Percentiles rank a stretch among this genome's conserved stretches.
These are phyloP conservation scores for Cisticola juncidis DNA, from an alignment of 2,113 vertebrate species.

Conservation along the genomic window DNA sequence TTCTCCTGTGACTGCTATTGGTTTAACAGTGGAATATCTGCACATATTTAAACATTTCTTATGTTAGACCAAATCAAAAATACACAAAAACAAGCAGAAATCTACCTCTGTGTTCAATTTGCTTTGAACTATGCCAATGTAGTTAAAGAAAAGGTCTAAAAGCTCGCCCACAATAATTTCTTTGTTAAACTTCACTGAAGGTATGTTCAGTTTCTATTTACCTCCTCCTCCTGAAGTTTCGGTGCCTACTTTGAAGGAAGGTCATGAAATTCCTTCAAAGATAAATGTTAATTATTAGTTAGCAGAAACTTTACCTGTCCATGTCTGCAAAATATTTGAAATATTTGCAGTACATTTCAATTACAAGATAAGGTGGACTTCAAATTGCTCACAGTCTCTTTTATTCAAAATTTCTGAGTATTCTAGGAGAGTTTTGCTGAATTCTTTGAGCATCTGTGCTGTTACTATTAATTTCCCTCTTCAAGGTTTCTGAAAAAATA, in stretches of 20 bases:
- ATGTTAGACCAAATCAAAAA: not conserved
- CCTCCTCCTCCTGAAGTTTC: not conserved
- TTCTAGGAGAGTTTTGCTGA: not conserved
- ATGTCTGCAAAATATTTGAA: not conserved
- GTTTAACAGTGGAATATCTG: not conserved
- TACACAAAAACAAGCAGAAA: not conserved
- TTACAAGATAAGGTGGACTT: not conserved
- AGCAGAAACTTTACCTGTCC: not conserved
- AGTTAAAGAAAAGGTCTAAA: not conserved
- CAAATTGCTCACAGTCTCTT: not conserved
- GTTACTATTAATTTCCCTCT: not conserved
- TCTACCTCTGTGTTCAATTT: not conserved
- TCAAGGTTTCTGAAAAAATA: not conserved
- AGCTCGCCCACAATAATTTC: not conserved
- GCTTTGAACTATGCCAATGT: not conserved
- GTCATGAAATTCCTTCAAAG: not conserved
- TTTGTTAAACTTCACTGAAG: not conserved
- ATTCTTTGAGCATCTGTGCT: not conserved
- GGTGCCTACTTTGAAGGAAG: not conserved
- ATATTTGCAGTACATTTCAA: not conserved
- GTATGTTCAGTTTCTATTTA: not conserved
- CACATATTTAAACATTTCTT: not conserved
- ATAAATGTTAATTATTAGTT: slow-evolving; percentile 34
- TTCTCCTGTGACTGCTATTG: not conserved
- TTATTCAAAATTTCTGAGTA: not conserved